phyloP scores from a whole-genome alignment of 2,797 vertebrate genomes.

The Crotalus adamanteus region DNA sequence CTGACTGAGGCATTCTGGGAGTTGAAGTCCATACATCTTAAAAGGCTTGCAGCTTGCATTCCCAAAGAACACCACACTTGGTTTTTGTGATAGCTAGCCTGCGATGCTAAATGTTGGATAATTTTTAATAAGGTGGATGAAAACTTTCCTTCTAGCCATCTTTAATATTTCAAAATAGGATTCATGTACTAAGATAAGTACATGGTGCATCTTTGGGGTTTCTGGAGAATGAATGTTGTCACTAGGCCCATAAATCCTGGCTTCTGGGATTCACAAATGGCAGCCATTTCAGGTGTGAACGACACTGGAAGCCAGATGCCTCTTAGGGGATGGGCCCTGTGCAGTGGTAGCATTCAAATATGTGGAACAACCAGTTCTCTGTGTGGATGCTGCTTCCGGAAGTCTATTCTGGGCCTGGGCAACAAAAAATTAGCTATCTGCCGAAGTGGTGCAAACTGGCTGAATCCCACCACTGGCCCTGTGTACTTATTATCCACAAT shows the following conservation, averaged over 20 bases:
- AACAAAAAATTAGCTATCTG: too few relatives aligned
- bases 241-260: neutral
- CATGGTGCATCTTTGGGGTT: neutral
- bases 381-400: too few relatives aligned
- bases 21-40: neutral
- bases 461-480: too few relatives aligned
- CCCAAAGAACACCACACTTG: neutral
- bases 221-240: neutral
- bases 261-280: neutral
- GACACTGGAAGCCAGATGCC: neutral
- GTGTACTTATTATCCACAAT: neutral
- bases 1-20: neutral
- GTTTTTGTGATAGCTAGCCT: neutral
- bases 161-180: neutral
- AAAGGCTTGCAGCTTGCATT: neutral
- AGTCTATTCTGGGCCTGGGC: too few relatives aligned
- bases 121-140: neutral
- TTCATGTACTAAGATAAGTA: neutral
- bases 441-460: too few relatives aligned
- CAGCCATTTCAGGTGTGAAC: neutral
- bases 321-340: neutral
- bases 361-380: too few relatives aligned
- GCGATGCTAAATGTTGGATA: neutral
- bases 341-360: too few relatives aligned
- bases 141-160: neutral